phyloP scores from a whole-genome alignment of 1,140 invertebrate genomes.

The Drosophila ercepeae region DNA sequence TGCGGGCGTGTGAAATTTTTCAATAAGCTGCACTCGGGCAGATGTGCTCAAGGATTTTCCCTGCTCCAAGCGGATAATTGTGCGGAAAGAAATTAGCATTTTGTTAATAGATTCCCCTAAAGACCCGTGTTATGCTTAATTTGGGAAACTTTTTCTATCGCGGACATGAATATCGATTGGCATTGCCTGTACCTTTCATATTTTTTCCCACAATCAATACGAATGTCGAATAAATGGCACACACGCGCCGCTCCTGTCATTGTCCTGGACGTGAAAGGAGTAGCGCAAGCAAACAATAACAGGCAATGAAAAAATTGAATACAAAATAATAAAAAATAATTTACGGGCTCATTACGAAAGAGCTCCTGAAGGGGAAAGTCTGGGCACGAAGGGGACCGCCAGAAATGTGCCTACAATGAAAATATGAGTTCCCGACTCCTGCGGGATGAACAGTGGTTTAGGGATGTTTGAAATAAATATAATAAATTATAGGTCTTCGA shows the following conservation, averaged over 20 bases:
- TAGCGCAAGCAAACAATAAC: constrained; percentile 29
- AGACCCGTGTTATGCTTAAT: no score
- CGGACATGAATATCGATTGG: constrained; percentile 19
- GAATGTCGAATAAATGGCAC: constrained; percentile 52
- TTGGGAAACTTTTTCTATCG: neutral
- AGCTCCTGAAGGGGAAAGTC: constrained; percentile 14
- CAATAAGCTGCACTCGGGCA: constrained; percentile 67
- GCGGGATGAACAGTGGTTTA: constrained; percentile 24
- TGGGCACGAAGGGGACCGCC: constrained; percentile 31
- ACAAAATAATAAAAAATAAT: constrained; percentile 82
- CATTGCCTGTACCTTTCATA: constrained; percentile 1
- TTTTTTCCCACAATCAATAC: constrained; percentile 71
- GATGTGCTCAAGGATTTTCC: constrained; percentile 22
- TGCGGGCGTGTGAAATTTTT: constrained; percentile 76
- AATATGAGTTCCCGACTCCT: constrained; percentile 37
- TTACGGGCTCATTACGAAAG: constrained; percentile 77
- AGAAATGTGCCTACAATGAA: constrained; percentile 66
- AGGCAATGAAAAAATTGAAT: constrained; percentile 79
- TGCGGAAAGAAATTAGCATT: constrained; percentile 72
- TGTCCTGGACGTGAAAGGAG: constrained; percentile 29
- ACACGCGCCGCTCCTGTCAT: constrained; percentile 48
- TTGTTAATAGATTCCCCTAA: constrained; percentile 50
- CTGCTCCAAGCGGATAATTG: constrained; percentile 47
- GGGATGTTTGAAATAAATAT: neutral
- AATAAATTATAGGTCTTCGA: neutral